phyloP scores from a whole-genome alignment of 2,113 vertebrate species.

The Pungitius pungitius region DNA sequence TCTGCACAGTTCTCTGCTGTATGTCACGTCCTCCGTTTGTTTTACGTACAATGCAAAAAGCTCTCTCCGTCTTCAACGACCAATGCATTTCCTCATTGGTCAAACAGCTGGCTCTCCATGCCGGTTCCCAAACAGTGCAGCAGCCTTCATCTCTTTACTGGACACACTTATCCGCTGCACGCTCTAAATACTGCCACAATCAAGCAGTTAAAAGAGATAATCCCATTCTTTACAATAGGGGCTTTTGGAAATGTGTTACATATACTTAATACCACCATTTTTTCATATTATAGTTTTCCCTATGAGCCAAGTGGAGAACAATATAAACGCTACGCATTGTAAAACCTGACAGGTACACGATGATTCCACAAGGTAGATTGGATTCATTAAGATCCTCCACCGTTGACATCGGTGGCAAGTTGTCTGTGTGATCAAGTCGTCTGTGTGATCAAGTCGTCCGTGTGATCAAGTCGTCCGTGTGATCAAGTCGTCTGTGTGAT shows the following conservation, averaged over 20 bases:
- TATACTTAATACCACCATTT: not conserved
- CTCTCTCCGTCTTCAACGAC: no score
- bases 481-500: conserved; percentile 25
- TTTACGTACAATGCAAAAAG: no score
- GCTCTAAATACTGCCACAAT: not conserved
- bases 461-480: no score
- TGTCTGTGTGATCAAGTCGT: no score
- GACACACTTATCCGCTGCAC: not conserved
- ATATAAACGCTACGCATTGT: not conserved
- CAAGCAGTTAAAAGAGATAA: not conserved
- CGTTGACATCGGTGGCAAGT: conserved; percentile 19
- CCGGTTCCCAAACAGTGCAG: not conserved
- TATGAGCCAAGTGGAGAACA: not conserved
- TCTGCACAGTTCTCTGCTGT: no score
- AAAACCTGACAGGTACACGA: not conserved
- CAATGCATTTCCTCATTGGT: not conserved
- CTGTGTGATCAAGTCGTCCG: no score
- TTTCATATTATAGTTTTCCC: not conserved
- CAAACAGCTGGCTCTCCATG: conserved; percentile 10
- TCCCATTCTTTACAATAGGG: not conserved
- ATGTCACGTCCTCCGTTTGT: no score
- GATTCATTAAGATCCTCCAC: conserved; percentile 37
- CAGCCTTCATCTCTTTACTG: conserved; percentile 14
- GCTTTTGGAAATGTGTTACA: not conserved
- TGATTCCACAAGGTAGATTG: conserved; percentile 17